Evolutionary conservation across 2,113 vertebrate genomes (phyloP), one percentile per base, ranked within the genome.

Genomic region (Channa argus): DNA sequence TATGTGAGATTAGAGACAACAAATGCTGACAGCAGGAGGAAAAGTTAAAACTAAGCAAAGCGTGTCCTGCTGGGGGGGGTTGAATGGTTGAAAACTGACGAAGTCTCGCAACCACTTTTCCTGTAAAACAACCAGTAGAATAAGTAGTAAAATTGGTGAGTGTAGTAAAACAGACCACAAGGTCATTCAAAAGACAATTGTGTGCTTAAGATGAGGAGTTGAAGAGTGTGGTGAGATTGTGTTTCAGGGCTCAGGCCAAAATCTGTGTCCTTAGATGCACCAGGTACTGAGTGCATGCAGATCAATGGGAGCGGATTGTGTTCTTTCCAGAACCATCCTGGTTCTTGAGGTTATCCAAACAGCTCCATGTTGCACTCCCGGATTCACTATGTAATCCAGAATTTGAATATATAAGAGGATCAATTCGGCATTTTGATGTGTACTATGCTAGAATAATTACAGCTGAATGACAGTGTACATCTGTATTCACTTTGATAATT

Each of bases 171-270:
- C 79, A 80, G 75, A 94, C 87, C 92, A 86, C 92, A 93, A 92
- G 93, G 91, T 92, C 86, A 91, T 90, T 92, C 82, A 90, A 89
- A 93, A 95, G 93, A 94, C 94, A 94, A 93, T 87, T 91, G 91
- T 85, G 80, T 87, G 89, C 76, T 86, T 90, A 91, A 86, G 89
- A 88, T 91, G 89, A 86, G 79, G 86, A 87, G 88, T 85, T 85
- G 88, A 86, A 85, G 75, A 92, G 92, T 88, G 88, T 86, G 88
- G 85, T 71, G 75, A 85, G 92, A 92, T 93, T 92, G 80, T 82
- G 69, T 94, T 94, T 93, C 93, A 90, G 82, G 70, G 78, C 76
- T 73, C 67, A 13, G 56, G 86, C 93, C 92, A 94, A 73, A 83
- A 72, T 86, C 84, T 38, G 69, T 93, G 94, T 94, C 93, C 93